Evolutionary conservation across 2,797 vertebrate genomes (phyloP), one percentile per base, ranked within the genome.

Genomic region (Malacoraja senta): DNA sequence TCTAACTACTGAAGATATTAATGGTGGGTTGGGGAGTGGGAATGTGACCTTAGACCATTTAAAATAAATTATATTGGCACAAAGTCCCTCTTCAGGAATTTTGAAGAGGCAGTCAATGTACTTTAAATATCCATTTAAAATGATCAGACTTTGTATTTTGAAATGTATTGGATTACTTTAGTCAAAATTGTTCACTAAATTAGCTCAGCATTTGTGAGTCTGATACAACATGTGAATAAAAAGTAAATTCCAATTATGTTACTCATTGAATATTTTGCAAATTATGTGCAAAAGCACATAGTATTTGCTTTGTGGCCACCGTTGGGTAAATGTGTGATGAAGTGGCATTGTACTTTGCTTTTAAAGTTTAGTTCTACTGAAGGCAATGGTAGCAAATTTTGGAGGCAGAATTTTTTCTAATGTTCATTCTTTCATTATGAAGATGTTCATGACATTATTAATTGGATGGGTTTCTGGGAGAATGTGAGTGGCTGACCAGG

Each of bases 1-100:
- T 92, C 44, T 72, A 92, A 92, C 90, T 92, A 74, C 90, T 92
- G 90, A 74, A 53, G 90, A 92, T 92, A 92, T 92, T 92, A 92
- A 92, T 76, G 38, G 71, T 92, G 90, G 35, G 38, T 38, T 53
- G 71, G 72, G 83, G 90, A 35, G 35, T 29, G 84, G 61, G 84
- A 63, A 88, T 63, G 63, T 88, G 72, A 76, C 68, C 68, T 92
- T 58, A 74, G 72, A 92, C 29, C 71, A 92, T 92, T 91, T 91
- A 91, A 74, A 76, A 88, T 29, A 74, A 76, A 76, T 92, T 76
- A n/a, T 58, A 29, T n/a, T 72, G 35, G 90, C 71, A 68, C 90
- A 76, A 74, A 53, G 21, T 92, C 68, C 71, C 26, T 71, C 68
- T 91, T 92, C 72, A 74, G 71, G 71, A 92, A 92, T 92, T 74